Conservation (phyloP, 2,797 vertebrate species). For the Leucoraja ocellata region DNA sequence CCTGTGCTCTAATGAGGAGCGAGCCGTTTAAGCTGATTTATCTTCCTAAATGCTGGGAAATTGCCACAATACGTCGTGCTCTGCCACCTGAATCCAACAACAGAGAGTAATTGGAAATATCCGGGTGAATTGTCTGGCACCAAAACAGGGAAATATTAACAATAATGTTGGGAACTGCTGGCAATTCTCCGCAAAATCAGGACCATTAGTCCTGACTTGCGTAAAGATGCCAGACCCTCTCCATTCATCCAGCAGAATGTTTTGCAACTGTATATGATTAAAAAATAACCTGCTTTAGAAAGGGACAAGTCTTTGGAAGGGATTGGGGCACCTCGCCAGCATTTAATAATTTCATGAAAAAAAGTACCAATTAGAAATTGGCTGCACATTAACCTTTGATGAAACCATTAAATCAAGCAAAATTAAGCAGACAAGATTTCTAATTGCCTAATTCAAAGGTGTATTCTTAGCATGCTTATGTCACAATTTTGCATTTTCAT, state of each 20-base stretch:
- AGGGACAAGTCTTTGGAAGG: background rate
- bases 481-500: background rate
- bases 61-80: no score
- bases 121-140: no score
- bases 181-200: no score
- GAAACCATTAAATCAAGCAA: background rate
- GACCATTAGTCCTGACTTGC: background rate
- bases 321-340: background rate
- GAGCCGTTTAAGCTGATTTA: no score
- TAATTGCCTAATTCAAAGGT: background rate
- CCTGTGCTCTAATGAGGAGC: no score
- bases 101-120: no score
- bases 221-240: background rate
- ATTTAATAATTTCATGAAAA: conserved; percentile 5
- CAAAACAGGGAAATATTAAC: no score
- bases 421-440: background rate
- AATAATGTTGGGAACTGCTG: no score
- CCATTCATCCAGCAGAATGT: background rate
- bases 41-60: no score
- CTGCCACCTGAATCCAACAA: no score
- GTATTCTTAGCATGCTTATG: background rate
- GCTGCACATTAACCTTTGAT: background rate
- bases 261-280: background rate
- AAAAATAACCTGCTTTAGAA: background rate
- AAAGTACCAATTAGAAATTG: background rate